Conservation (phyloP, 2,113 vertebrate genomes). For the Madoqua kirkii region DNA sequence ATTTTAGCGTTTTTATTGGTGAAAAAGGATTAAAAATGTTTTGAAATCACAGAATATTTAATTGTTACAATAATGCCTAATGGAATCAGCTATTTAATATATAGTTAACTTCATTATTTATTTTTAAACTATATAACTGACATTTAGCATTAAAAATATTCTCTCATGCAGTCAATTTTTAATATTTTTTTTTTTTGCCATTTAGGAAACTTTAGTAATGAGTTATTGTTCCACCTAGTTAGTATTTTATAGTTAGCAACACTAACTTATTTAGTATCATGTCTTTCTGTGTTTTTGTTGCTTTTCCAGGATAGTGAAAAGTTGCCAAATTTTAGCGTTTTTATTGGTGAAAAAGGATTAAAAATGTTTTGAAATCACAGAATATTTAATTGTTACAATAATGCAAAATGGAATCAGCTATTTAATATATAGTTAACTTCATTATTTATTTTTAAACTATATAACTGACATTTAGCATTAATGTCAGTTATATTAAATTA, state of each 20-base stretch:
- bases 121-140: neutral
- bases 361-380: neutral
- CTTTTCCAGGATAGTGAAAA: neutral
- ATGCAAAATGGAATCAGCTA: neutral
- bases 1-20: neutral
- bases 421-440: neutral
- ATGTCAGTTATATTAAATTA: neutral
- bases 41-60: neutral
- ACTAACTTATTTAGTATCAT: neutral
- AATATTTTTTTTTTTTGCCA: neutral
- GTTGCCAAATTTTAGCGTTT: neutral
- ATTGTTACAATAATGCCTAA: neutral
- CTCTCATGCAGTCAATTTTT: neutral
- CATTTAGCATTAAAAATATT: neutral
- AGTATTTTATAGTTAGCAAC: neutral
- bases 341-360: neutral
- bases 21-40: neutral
- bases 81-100: neutral
- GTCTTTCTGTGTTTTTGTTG: neutral
- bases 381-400: neutral
- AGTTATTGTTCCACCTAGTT: neutral
- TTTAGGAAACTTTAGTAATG: neutral
- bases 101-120: neutral
- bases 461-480: neutral
- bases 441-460: neutral